phyloP scores from a whole-genome alignment of 2,797 vertebrate species.

The Delichon dasypus region DNA sequence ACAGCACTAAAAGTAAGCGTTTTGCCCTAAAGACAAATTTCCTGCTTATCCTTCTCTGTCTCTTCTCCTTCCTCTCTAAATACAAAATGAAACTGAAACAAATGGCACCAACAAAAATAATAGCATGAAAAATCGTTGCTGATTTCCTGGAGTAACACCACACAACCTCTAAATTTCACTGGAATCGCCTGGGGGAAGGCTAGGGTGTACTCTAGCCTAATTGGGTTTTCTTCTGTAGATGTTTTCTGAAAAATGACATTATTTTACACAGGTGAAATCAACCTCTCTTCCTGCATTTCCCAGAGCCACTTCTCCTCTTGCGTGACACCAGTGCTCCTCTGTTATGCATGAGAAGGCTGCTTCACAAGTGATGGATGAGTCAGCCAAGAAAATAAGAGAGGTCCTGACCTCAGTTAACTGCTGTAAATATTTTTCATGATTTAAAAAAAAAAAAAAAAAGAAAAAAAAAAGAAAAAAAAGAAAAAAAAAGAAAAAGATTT shows the following conservation, averaged over 20 bases:
- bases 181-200: not conserved
- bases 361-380: not conserved
- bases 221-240: not conserved
- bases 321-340: not conserved
- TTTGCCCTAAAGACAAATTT: not conserved
- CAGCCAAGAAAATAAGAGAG: constrained; percentile 21
- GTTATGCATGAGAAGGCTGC: not conserved
- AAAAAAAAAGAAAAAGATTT: not conserved
- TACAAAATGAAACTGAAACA: not conserved
- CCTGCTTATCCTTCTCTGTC: not conserved
- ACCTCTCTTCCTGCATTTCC: not conserved
- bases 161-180: not conserved
- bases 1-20: not conserved
- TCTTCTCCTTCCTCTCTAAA: not conserved
- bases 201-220: not conserved
- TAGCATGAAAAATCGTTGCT: not conserved
- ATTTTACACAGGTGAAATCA: constrained; percentile 18
- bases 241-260: constrained; percentile 1
- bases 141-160: not conserved
- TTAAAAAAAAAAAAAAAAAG: not conserved
- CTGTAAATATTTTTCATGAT: constrained; percentile 2
- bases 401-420: not conserved
- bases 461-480: not conserved
- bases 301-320: not conserved
- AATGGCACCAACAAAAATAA: not conserved